phyloP scores from a whole-genome alignment of 2,888 invertebrate genomes.

The Anarsia innoxiella region DNA sequence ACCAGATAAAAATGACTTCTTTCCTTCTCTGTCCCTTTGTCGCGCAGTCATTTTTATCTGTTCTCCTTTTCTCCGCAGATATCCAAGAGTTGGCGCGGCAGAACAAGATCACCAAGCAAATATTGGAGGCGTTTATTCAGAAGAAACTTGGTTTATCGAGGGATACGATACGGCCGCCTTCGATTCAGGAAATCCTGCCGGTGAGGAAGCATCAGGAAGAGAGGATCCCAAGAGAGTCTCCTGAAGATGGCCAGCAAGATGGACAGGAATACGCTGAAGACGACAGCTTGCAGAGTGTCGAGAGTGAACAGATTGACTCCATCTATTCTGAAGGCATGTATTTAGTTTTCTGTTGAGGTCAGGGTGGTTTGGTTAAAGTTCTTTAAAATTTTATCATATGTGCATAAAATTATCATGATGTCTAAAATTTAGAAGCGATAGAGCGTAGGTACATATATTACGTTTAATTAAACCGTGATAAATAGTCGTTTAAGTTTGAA shows the following conservation, averaged over 20 bases:
- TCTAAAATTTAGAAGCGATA: no score
- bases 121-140: constrained; percentile 83
- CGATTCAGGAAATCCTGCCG: constrained; percentile 79
- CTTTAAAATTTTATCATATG: no score
- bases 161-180: constrained; percentile 68
- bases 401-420: no score
- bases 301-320: constrained; percentile 81
- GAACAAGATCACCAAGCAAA: constrained; percentile 85
- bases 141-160: constrained; percentile 78
- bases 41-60: constrained; percentile 72
- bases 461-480: no score
- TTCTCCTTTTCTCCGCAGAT: constrained; percentile 65
- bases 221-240: constrained; percentile 27
- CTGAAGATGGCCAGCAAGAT: constrained; percentile 29
- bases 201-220: constrained; percentile 45
- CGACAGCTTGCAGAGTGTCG: constrained; percentile 80
- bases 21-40: constrained; percentile 25
- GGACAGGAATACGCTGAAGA: constrained; percentile 40
- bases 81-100: constrained; percentile 80
- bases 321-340: constrained; percentile 72
- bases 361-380: background rate
- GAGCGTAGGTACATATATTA: no score
- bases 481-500: no score
- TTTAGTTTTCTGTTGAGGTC: constrained; percentile 7
- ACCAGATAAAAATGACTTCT: constrained; percentile 72